Evolutionary conservation across 2,797 vertebrate genomes (phyloP).

Genomic region (Garrulus glandarius): DNA sequence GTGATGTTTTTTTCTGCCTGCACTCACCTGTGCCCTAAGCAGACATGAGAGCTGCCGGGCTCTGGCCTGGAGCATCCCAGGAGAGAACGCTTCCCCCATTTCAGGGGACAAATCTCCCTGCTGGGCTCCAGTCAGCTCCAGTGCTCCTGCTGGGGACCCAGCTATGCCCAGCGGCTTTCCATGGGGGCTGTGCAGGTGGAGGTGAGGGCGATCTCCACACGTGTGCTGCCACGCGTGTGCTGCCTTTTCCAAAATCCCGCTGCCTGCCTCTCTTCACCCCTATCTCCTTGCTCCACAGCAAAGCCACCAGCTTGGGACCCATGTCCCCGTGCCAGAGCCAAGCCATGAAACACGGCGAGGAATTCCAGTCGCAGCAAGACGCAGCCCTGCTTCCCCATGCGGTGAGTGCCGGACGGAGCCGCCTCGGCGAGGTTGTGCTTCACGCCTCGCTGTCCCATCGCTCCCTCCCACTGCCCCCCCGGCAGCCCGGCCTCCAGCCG

Average conservation of each 20-base stretch:
- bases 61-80: accelerated
- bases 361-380: background rate
- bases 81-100: background rate
- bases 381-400: background rate
- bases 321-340: accelerated
- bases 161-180: background rate
- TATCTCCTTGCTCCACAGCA: background rate
- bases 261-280: background rate
- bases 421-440: background rate
- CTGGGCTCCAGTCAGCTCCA: background rate
- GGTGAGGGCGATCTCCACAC: background rate
- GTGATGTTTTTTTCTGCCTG: background rate
- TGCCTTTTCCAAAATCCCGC: background rate
- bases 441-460: accelerated
- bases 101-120: accelerated
- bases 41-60: background rate
- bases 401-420: accelerated
- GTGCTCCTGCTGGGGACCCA: too few relatives aligned
- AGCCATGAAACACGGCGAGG: accelerated
- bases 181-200: background rate
- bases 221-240: accelerated
- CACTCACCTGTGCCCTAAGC: accelerated
- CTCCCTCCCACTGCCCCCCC: background rate
- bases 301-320: background rate
- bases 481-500: background rate